A percentile compares a stretch with the other conserved stretches of the same genome.
Conservation (phyloP, 2,113 vertebrate species). For the Nesogale talazaci region DNA sequence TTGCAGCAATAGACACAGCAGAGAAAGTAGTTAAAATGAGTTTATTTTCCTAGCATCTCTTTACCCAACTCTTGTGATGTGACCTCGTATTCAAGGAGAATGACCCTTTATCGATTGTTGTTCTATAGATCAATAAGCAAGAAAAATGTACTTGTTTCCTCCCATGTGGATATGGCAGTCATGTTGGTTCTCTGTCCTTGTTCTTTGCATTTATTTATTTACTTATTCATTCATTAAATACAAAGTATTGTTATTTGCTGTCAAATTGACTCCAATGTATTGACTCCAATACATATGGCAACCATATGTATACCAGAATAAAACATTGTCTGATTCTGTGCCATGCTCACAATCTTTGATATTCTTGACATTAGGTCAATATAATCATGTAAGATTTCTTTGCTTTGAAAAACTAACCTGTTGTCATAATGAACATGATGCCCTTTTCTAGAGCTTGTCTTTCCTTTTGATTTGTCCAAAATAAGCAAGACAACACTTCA, state of each 20-base stretch:
- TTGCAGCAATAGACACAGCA: slow-evolving; percentile 42
- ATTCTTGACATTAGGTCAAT: neutral
- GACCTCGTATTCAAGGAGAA: slow-evolving; percentile 1
- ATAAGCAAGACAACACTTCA: neutral
- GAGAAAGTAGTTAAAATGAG: slow-evolving; percentile 29
- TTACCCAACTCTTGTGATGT: neutral
- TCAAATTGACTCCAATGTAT: neutral
- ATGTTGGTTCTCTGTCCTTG: neutral
- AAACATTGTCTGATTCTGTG: neutral
- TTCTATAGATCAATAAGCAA: neutral
- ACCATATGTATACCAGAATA: neutral
- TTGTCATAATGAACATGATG: neutral
- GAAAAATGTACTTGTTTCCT: neutral
- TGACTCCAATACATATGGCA: neutral
- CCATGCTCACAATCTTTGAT: neutral
- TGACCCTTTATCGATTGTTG: neutral
- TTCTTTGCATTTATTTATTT: neutral
- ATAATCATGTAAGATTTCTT: neutral
- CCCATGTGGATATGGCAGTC: neutral
- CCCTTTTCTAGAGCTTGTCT: neutral
- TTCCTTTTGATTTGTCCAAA: neutral
- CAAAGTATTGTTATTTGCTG: neutral
- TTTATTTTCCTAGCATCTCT: neutral
- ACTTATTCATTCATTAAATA: slow-evolving; percentile 17
- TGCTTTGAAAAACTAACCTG: neutral